Base-by-base conservation (phyloP, 2,113 vertebrate species). In the Mugil cephalus region DNA sequence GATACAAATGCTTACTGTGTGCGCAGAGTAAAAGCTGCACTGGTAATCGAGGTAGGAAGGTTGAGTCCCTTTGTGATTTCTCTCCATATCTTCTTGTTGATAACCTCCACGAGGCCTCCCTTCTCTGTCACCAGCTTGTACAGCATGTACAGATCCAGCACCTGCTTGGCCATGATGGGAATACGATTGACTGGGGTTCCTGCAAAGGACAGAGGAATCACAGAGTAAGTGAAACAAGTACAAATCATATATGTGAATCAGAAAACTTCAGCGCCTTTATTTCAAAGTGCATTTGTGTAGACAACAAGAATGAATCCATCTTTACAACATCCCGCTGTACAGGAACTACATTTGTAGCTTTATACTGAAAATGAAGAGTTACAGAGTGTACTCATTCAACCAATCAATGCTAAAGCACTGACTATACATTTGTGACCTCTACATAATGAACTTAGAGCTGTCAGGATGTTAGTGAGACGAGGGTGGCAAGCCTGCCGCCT, bases 21-120 rank as follows among this genome's bases (percentile, higher is more conserved):
- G 82, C 98, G 94, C 62, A 99, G 95, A 0, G 98, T 99, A 84
- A 99, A 99, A 0, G 98, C 98, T 0, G 97, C 98, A 0, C 97
- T 99, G 92, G 98, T 99, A 93, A 99, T 99, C 82, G 98, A 99
- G 4, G 97, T 99, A 79, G 98, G 98, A 77, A 99, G 93, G 82
- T 96, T 98, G 69, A 99, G 94, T 88, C 98, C 98, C 88, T 98
- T 99, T 86, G 98, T 99, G 93, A 99, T 97, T 90, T 99, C 98
- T 77, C 98, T 92, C 98, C 98, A 99, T 88, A 99, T 99, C 87
- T 99, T 99, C 93, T 97, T 99, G 91, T 99, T 99, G 94, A 99
- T 99, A 50, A 99, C 97, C 85, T 99, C 98, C 84, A 99, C 98
- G 81, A 99, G 93, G 9, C 98, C 98, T 0, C 98, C 98, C 53